phyloP scores from a whole-genome alignment of 2,888 invertebrate genomes.

The Steinernema scapterisci region DNA sequence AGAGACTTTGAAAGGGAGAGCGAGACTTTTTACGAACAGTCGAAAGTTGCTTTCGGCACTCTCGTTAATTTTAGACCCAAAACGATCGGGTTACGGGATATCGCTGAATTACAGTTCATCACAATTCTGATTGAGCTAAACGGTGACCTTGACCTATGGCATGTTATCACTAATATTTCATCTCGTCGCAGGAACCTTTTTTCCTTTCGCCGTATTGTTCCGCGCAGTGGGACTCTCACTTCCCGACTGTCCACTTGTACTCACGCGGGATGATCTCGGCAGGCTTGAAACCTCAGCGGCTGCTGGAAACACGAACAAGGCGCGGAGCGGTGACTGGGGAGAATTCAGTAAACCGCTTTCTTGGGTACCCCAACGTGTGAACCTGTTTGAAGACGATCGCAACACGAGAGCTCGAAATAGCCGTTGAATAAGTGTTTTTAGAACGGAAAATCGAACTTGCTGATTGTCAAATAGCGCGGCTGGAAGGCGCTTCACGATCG shows the following conservation, averaged over 20 bases:
- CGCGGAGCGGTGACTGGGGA: background rate
- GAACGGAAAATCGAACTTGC: background rate
- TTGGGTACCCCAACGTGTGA: background rate
- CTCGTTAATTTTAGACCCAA: background rate
- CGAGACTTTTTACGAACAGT: background rate
- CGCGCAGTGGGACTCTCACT: background rate
- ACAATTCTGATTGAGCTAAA: constrained; percentile 3
- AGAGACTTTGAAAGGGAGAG: background rate
- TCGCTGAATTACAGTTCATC: background rate
- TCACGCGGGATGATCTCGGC: too few species aligned
- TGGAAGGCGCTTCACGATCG: background rate
- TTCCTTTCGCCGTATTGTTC: constrained; percentile 21
- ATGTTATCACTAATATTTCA: constrained; percentile 33
- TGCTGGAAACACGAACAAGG: too few species aligned
- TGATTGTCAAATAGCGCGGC: background rate
- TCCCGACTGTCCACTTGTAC: too few species aligned
- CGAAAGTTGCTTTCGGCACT: background rate
- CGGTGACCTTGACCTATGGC: constrained; percentile 25
- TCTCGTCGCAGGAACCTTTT: constrained; percentile 29
- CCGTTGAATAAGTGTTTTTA: constrained; percentile 11
- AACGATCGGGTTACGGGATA: constrained; percentile 2
- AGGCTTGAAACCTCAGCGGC: too few species aligned
- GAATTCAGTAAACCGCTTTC: constrained; percentile 25
- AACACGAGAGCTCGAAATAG: constrained; percentile 23
- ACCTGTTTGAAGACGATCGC: constrained; percentile 22